Conservation (phyloP, 2,113 vertebrate species). For the Columba livia region DNA sequence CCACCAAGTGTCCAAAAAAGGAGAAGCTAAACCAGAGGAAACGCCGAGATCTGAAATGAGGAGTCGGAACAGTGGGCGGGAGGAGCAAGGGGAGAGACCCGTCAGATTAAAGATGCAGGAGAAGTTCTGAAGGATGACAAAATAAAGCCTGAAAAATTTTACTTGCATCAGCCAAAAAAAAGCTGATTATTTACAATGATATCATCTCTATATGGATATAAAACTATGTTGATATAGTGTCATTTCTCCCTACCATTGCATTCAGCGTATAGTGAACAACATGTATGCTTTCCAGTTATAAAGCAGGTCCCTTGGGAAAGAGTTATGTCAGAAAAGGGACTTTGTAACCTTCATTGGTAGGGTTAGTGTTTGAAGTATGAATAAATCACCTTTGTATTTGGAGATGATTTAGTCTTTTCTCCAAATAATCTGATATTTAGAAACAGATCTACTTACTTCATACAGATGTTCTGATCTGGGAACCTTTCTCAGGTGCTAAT, state of each 20-base stretch:
- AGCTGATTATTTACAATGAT: neutral
- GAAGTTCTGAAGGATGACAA: neutral
- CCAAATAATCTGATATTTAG: neutral
- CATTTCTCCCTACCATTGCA: neutral
- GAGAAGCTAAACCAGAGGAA: neutral
- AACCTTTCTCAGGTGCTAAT: neutral
- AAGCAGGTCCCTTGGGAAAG: neutral
- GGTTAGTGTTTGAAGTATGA: neutral
- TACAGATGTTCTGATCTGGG: neutral
- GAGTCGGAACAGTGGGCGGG: neutral
- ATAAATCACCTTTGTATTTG: neutral
- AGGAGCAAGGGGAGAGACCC: neutral
- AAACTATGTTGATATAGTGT: neutral
- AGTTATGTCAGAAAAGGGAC: neutral
- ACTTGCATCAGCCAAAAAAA: neutral
- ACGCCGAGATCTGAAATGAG: neutral
- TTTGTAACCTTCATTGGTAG: neutral
- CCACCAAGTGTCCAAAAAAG: neutral
- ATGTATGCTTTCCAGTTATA: neutral
- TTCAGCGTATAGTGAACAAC: neutral
- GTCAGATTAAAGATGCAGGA: neutral
- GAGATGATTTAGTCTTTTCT: neutral
- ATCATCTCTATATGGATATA: neutral
- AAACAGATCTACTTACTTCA: neutral
- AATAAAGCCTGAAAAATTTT: neutral